phyloP scores from a whole-genome alignment of 2,888 invertebrate species.

The Acronicta psi region DNA sequence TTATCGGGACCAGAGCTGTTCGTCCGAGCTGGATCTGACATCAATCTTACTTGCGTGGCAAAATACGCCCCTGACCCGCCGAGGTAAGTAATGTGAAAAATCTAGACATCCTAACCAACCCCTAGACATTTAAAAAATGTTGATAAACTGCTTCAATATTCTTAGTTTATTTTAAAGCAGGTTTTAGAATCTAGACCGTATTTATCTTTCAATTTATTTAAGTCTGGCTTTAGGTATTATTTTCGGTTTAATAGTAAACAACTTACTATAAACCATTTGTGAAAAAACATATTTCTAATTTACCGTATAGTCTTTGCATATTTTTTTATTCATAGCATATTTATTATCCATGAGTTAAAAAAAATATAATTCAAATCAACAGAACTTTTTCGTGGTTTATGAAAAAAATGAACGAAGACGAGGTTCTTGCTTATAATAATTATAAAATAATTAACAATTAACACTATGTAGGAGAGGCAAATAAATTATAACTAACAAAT shows the following conservation, averaged over 20 bases:
- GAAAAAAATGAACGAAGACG: constrained; percentile 39
- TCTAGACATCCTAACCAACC: constrained; percentile 27
- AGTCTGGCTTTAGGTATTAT: neutral
- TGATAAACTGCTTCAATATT: constrained; percentile 65
- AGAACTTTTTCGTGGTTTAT: constrained; percentile 21
- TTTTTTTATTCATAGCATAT: too few relatives aligned
- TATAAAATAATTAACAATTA: too few relatives aligned
- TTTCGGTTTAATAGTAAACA: constrained; percentile 1
- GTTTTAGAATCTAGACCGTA: constrained; percentile 13
- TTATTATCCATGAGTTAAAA: constrained; percentile 7
- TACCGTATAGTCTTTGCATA: too few relatives aligned
- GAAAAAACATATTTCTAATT: too few relatives aligned
- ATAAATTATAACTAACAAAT: too few relatives aligned
- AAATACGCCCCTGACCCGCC: constrained; percentile 95
- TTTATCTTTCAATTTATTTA: constrained; percentile 14
- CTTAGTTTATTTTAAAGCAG: constrained; percentile 11
- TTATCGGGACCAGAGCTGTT: constrained; percentile 95
- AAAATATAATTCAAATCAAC: constrained; percentile 14
- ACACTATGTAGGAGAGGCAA: too few relatives aligned
- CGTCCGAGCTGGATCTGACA: constrained; percentile 96
- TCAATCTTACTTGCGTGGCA: constrained; percentile 96
- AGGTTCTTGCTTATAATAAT: constrained; percentile 36
- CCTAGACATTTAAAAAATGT: constrained; percentile 32
- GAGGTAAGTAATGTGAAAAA: constrained; percentile 87
- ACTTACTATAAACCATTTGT: too few relatives aligned